Percentiles rank a stretch among this genome's conserved stretches.
phyloP scores from a whole-genome alignment of 1,140 invertebrate genomes.

The Solen grandis region DNA sequence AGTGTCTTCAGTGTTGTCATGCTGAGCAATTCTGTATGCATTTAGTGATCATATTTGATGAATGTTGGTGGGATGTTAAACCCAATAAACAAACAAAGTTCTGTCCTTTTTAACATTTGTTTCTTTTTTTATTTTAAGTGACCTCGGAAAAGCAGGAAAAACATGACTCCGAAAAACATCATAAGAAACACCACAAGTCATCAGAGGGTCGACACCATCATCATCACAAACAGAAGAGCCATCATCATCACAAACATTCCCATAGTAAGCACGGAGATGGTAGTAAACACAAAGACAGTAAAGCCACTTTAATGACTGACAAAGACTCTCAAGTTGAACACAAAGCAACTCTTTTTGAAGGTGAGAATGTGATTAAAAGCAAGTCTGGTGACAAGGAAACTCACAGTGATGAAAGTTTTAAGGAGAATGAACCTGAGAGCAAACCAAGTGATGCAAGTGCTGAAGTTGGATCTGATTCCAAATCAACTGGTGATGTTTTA shows the following conservation, averaged over 20 bases:
- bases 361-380: background rate
- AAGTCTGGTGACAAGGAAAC: background rate
- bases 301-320: background rate
- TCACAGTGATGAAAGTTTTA: background rate
- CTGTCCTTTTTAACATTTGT: too few species aligned
- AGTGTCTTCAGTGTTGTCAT: too few species aligned
- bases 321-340: background rate
- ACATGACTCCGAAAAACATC: constrained; percentile 27
- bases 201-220: constrained; percentile 54
- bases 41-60: too few species aligned
- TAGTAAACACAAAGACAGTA: constrained; percentile 36
- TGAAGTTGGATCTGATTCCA: background rate
- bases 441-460: constrained; percentile 2
- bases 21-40: too few species aligned
- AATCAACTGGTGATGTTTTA: too few species aligned
- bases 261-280: constrained; percentile 39
- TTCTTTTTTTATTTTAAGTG: background rate
- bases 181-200: constrained; percentile 46
- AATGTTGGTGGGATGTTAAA: too few species aligned
- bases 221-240: constrained; percentile 66
- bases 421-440: background rate
- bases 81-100: too few species aligned
- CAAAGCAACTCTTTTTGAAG: background rate
- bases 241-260: constrained; percentile 59
- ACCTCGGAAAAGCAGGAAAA: background rate